Percentiles rank a stretch among this genome's conserved stretches.
Evolutionary conservation across 1,140 invertebrate species (phyloP).

Genomic region (Laupala kohalensis): DNA sequence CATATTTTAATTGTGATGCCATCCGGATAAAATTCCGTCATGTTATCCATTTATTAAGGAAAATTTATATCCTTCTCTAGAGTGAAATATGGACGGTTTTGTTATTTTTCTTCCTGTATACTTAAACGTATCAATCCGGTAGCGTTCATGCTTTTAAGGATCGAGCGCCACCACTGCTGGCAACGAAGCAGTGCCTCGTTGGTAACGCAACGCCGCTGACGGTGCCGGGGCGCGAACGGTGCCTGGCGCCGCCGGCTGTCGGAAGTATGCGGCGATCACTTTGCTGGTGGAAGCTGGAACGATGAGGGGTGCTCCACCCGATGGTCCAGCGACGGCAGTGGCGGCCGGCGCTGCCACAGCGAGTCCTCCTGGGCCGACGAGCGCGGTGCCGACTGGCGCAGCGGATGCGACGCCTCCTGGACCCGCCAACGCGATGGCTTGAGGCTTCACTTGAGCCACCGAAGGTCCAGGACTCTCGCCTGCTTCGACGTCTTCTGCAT

Average conservation of each 20-base stretch:
- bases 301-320: conserved; percentile 7
- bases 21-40: no score
- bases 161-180: neutral
- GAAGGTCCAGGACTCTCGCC: conserved; percentile 19
- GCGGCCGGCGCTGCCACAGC: conserved; percentile 32
- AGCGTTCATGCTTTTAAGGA: no score
- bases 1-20: no score
- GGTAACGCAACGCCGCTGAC: neutral
- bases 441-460: conserved; percentile 30
- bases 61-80: no score
- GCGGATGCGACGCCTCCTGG: conserved; percentile 31
- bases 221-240: neutral
- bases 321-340: conserved; percentile 31
- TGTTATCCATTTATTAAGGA: no score
- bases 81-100: no score
- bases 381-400: conserved; percentile 29
- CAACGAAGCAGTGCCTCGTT: neutral
- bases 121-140: no score
- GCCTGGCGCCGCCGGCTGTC: neutral
- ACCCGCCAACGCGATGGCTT: conserved; percentile 32
- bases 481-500: conserved; percentile 8
- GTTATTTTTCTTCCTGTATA: no score
- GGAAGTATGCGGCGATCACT: neutral
- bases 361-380: conserved; percentile 31
- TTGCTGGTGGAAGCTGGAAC: neutral